Evolutionary conservation across 2,888 invertebrate species (phyloP), one percentile per base, ranked within the genome.

Genomic region (Pristionchus japonicus): DNA sequence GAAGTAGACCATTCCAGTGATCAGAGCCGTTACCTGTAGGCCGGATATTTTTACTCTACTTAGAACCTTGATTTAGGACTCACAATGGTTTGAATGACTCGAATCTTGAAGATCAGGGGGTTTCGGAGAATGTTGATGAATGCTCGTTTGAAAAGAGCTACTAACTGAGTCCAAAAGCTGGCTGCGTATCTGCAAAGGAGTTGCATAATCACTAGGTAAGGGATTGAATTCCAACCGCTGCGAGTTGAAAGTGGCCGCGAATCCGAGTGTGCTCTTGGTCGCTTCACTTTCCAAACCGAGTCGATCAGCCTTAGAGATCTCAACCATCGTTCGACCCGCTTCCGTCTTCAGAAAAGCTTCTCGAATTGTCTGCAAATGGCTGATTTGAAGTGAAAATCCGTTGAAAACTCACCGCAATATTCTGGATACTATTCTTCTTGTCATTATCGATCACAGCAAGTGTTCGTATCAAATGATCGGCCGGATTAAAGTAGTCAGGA

Each of bases 81-180:
- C 95, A 98, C 98, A 93, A 97, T 96, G 31, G 98, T 97, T 95
- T 98, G 98, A 57, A 97, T 95, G 90, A 98, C 95, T 91, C 98
- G 96, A 90, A 98, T 97, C 96, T 97, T 97, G 90, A 98, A 96
- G 40, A 98, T 96, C 95, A 97, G 96, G 0, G 98, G 92, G 88
- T 92, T 91, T 20, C 92, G 67, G 23, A 88, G 64, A 57, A 90
- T 89, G 20, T 91, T 90, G 37, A 98, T 95, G 97, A 97, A 97
- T 23, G 97, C 97, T 86, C 98, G 52, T 90, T 90, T 91, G 31
- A 86, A 90, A 0, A 91, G 88, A 9, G 91, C 92, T 4, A 80
- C 37, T 61, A 92, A 90, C 47, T 92, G 92, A 3, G 87, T 88
- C 52, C 83, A 90, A 82, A 90, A 91, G 13, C 89, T 88, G 15